Percentiles rank a stretch among this genome's conserved stretches.
Evolutionary conservation across 2,888 invertebrate genomes (phyloP).

Genomic region (Dendrolimus pini): DNA sequence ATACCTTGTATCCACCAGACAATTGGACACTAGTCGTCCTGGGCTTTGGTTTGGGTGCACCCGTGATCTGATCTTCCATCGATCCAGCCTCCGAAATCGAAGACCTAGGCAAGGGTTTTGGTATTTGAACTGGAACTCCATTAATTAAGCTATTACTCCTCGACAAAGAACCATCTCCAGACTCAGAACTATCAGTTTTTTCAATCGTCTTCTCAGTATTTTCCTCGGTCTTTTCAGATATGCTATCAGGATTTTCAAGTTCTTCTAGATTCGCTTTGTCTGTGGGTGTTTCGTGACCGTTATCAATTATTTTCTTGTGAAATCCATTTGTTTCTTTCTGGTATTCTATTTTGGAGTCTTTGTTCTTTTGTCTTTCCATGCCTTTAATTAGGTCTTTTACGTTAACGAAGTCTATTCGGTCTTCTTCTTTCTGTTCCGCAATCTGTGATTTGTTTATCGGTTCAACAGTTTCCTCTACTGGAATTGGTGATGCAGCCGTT

Average conservation of each 20-base stretch:
- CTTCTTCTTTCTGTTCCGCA: slow-evolving; percentile 57
- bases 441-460: slow-evolving; percentile 29
- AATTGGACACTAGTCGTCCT: slow-evolving; percentile 80
- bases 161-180: slow-evolving; percentile 44
- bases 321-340: slow-evolving; percentile 58
- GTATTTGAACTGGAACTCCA: slow-evolving; percentile 70
- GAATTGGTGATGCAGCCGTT: slow-evolving; percentile 33
- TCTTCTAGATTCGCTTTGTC: slow-evolving; percentile 32
- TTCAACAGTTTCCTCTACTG: slow-evolving; percentile 40
- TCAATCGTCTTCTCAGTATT: slow-evolving; percentile 30
- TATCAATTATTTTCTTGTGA: slow-evolving; percentile 50
- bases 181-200: slow-evolving; percentile 51
- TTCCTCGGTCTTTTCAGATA: slow-evolving; percentile 22
- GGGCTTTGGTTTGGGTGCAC: slow-evolving; percentile 79
- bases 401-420: slow-evolving; percentile 72
- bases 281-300: slow-evolving; percentile 37
- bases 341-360: slow-evolving; percentile 32
- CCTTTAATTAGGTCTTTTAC: slow-evolving; percentile 79
- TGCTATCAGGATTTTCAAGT: slow-evolving; percentile 22
- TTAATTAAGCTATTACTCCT: slow-evolving; percentile 62
- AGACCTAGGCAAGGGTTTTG: slow-evolving; percentile 88
- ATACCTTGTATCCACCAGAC: slow-evolving; percentile 56
- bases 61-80: slow-evolving; percentile 56
- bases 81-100: slow-evolving; percentile 83
- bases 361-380: slow-evolving; percentile 71